These are phyloP conservation scores for Festucalex cinctus DNA, from an alignment of 2,113 vertebrate genomes.

Conservation along the genomic window DNA sequence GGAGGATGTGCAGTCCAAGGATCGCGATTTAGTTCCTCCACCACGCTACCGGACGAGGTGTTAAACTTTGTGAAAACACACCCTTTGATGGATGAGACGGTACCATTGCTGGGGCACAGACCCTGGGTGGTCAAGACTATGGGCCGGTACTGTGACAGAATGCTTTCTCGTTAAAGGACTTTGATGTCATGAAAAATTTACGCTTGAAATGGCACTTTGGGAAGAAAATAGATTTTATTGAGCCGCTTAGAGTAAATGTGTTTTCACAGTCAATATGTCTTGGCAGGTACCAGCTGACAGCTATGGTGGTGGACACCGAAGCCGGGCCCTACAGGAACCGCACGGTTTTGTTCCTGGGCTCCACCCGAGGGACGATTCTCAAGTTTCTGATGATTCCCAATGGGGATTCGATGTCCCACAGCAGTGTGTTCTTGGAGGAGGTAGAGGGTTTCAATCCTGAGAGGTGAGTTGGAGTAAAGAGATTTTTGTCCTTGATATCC, in stretches of 20 bases:
- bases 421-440: conserved; percentile 88
- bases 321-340: conserved; percentile 88
- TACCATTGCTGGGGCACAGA: conserved; percentile 82
- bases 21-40: conserved; percentile 89
- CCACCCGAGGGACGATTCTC: conserved; percentile 86
- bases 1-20: conserved; percentile 86
- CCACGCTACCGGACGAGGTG: conserved; percentile 89
- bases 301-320: conserved; percentile 85
- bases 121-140: conserved; percentile 94
- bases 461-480: conserved; percentile 71
- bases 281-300: conserved; percentile 84
- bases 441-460: conserved; percentile 91
- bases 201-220: not conserved
- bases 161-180: not conserved
- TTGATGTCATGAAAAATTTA: conserved; percentile 1
- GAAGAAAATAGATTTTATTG: conserved; percentile 2
- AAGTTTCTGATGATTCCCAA: conserved; percentile 88
- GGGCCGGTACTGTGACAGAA: conserved; percentile 57
- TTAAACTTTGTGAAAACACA: conserved; percentile 95
- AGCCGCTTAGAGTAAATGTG: not conserved
- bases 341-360: conserved; percentile 90
- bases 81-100: conserved; percentile 91
- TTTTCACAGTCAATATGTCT: conserved; percentile 9
- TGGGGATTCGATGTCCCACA: conserved; percentile 67
- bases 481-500: conserved; percentile 24